These are phyloP conservation scores for Brienomyrus longianalis DNA, from an alignment of 2,113 vertebrate genomes.

Conservation along the genomic window DNA sequence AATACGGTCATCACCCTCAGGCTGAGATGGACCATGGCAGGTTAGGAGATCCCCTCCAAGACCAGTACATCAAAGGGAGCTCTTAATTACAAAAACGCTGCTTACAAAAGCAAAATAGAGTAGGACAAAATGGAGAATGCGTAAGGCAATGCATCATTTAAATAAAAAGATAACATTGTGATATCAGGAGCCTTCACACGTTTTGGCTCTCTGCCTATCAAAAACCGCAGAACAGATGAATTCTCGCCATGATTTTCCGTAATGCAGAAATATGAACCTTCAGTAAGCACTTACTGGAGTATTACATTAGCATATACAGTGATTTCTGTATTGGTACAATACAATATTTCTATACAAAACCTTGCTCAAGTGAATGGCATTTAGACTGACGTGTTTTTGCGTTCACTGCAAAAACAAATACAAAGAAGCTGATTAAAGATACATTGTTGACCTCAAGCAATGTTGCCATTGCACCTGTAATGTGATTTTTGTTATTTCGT, in stretches of 20 bases:
- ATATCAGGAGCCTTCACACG: neutral
- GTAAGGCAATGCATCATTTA: conserved; percentile 21
- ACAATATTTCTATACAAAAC: neutral
- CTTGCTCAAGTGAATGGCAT: neutral
- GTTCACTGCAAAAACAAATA: neutral
- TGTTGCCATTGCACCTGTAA: neutral
- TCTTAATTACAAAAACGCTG: conserved; percentile 47
- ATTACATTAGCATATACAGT: neutral
- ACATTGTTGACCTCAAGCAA: neutral
- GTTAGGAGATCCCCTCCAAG: neutral
- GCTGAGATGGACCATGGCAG: too few relatives aligned
- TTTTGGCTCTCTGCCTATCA: neutral
- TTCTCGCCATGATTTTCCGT: neutral
- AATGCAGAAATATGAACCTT: neutral
- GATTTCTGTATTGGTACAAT: neutral
- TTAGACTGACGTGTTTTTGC: neutral
- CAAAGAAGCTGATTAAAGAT: neutral
- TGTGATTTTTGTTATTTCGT: neutral
- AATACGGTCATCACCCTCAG: neutral
- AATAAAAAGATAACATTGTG: conserved; percentile 47
- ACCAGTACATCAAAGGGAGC: conserved; percentile 24
- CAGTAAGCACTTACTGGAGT: neutral
- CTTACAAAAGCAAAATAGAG: conserved; percentile 57
- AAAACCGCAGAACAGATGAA: neutral
- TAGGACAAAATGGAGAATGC: conserved; percentile 34